phyloP scores from a whole-genome alignment of 92 coral and sea anemone genomes.

The Nematostella vectensis region DNA sequence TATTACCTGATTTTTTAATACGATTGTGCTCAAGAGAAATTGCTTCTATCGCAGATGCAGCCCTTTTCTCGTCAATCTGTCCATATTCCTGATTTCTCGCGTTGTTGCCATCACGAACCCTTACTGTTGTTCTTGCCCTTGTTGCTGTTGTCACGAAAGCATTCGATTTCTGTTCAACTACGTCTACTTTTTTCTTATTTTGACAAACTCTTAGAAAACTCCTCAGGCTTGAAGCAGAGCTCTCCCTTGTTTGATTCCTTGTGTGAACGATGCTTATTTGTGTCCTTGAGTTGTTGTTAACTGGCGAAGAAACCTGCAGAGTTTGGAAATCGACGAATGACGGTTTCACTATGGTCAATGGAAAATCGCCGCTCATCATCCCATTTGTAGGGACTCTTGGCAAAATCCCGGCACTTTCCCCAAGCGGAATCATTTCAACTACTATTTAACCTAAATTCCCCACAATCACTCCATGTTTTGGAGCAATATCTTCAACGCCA shows the following conservation, averaged over 20 bases:
- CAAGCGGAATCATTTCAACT: conserved; percentile 55
- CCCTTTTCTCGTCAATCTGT: background rate
- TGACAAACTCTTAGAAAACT: too few species aligned
- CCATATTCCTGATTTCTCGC: background rate
- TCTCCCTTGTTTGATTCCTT: conserved; percentile 37
- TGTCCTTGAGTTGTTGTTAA: conserved; percentile 18
- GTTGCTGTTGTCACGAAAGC: too few species aligned
- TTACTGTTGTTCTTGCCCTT: background rate
- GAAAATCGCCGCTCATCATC: conserved; percentile 20
- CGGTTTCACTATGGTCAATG: conserved; percentile 56
- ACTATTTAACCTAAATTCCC: background rate
- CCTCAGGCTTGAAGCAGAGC: conserved; percentile 49
- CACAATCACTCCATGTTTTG: background rate
- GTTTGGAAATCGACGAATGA: conserved; percentile 17
- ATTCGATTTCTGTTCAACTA: too few species aligned
- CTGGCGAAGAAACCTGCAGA: conserved; percentile 6
- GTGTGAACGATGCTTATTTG: conserved; percentile 44
- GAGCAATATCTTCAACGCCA: background rate
- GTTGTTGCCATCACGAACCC: background rate
- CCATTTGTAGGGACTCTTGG: conserved; percentile 37
- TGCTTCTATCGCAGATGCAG: background rate
- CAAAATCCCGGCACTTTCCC: conserved; percentile 26
- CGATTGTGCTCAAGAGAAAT: too few species aligned
- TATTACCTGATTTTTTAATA: too few species aligned
- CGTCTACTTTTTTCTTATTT: background rate